Evolutionary conservation across 1,140 invertebrate species (phyloP).

Genomic region (Papilio polytes): DNA sequence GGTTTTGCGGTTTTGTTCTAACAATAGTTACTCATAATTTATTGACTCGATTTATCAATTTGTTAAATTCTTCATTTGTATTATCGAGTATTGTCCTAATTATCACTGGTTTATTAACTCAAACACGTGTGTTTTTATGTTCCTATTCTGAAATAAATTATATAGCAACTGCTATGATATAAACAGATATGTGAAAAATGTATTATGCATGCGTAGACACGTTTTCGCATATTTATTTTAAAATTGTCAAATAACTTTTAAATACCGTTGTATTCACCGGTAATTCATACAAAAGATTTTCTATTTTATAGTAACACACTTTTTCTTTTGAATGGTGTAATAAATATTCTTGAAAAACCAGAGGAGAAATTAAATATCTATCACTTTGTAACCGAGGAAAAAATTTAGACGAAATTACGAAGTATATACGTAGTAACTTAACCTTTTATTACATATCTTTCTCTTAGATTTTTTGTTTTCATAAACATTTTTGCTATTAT

Average conservation of each 20-base stretch:
- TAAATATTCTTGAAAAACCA: no score
- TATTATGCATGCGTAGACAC: background rate
- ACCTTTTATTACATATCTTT: no score
- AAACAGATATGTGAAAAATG: background rate
- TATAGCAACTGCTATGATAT: background rate
- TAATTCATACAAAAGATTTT: background rate
- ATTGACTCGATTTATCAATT: background rate
- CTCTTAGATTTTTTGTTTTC: background rate
- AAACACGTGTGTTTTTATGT: slow-evolving; percentile 1
- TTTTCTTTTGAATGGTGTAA: no score
- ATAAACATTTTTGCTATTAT: background rate
- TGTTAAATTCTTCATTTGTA: background rate
- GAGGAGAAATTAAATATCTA: no score
- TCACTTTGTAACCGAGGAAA: no score
- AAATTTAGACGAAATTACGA: no score
- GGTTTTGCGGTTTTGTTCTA: slow-evolving; percentile 31
- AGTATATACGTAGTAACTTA: no score
- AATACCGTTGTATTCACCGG: background rate
- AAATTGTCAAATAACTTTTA: slow-evolving; percentile 1
- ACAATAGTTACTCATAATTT: slow-evolving; percentile 23
- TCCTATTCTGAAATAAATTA: background rate
- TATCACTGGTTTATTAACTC: background rate
- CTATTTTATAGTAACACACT: no score
- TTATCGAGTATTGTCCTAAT: background rate
- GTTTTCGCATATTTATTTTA: slow-evolving; percentile 6